Base-by-base conservation (phyloP, 2,888 invertebrate species). In the Sminthurinus aureus region DNA sequence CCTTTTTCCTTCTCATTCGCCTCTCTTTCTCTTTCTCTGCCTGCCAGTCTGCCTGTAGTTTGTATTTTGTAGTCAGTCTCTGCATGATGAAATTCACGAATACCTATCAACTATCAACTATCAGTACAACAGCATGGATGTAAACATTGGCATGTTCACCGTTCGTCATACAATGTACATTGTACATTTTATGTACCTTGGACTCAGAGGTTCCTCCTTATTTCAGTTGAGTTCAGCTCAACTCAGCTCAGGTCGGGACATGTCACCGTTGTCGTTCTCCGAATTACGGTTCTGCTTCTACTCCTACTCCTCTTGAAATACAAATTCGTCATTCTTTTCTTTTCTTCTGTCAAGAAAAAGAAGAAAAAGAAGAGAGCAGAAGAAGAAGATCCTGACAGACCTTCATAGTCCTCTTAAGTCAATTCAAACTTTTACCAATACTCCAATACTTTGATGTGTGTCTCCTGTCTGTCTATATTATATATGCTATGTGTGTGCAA, bases 271-370 rank as follows among this genome's bases (percentile, higher is more conserved):
- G 84, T 82, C 84, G 83, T 86, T 85, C 85, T 80, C 85, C 84
- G 86, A 84, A 86, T 86, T 86, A 86, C 38, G 38, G 38, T 38
- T 86, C 75, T 51, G 75, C 66, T 79, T 77, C 81, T 78, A n/a
- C n/a, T 77, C 83, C 82, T 69, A 79, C 81, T 76, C 84, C 83
- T 84, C 84, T 38, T 38, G 38, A 38, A 82, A 84, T 84, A 84
- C 85, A 84, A 84, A 85, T 85, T 86, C 81, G 86, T 86, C 86
- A 86, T 86, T 85, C 86, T 86, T 86, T 85, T 66, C 83, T 76
- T 85, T 84, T 74, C 58, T 67, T 15, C 24, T 52, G 18, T 58
- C 12, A 20, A 38, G 66, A 26, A 76, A 58, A 20, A 58, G 18
- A 22, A 77, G 3, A 79, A 73, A 50, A 6, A 58, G 58, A 58